Evolutionary conservation across 2,113 vertebrate species (phyloP).

Genomic region (Paralichthys olivaceus): DNA sequence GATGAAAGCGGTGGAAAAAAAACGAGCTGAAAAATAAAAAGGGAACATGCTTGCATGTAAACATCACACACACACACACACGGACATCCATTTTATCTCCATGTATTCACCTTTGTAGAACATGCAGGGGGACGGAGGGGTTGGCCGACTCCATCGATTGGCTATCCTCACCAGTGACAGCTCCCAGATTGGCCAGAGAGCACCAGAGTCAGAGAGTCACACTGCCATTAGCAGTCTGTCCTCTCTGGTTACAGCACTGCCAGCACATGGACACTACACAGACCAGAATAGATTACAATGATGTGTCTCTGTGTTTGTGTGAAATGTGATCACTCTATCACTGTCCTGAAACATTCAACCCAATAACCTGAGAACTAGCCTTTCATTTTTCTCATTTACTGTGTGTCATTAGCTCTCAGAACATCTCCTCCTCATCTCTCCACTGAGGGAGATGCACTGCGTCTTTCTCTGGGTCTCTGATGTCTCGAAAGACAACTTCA

Average conservation of each 20-base stretch:
- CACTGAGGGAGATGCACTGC: no score
- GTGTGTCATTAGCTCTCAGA: constrained; percentile 3
- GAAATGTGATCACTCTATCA: constrained; percentile 34
- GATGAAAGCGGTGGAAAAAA: not conserved
- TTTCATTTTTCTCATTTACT: constrained; percentile 10
- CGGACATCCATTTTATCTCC: constrained; percentile 43
- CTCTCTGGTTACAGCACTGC: constrained; percentile 64
- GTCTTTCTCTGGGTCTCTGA: no score
- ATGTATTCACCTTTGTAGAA: constrained; percentile 71
- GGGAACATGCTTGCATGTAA: not conserved
- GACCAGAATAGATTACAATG: constrained; percentile 57
- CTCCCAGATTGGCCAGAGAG: constrained; percentile 72
- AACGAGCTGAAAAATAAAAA: not conserved
- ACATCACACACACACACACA: not conserved
- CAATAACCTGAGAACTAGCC: not conserved
- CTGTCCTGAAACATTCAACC: constrained; percentile 11
- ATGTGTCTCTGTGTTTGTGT: constrained; percentile 3
- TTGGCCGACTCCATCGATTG: constrained; percentile 71
- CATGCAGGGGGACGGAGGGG: constrained; percentile 61
- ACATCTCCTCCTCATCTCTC: no score
- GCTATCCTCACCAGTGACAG: constrained; percentile 67
- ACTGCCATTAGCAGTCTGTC: constrained; percentile 76
- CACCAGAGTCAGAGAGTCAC: constrained; percentile 76
- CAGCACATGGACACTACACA: constrained; percentile 32
- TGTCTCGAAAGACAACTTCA: no score